Conservation (phyloP, 2,888 invertebrate species). For the Serrognathus titanus region DNA sequence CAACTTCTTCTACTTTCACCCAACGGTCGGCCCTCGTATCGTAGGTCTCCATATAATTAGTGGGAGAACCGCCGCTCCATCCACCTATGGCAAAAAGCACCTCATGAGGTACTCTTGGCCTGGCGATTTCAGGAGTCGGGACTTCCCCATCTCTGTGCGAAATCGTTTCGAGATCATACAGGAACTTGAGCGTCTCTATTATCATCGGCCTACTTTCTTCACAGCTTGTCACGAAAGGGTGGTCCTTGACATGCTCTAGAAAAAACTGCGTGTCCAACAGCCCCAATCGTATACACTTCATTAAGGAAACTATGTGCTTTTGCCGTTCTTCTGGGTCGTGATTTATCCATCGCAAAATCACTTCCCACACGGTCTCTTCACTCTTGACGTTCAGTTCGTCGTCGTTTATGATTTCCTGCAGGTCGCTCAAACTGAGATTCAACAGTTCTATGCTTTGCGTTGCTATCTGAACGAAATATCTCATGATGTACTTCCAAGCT, state of each 20-base stretch:
- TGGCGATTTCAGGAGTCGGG: conserved; percentile 78
- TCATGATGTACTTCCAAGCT: conserved; percentile 57
- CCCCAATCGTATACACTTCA: conserved; percentile 75
- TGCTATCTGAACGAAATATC: conserved; percentile 72
- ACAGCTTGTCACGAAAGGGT: conserved; percentile 78
- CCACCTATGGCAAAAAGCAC: conserved; percentile 74
- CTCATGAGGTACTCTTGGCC: conserved; percentile 83
- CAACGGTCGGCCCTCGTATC: conserved; percentile 87
- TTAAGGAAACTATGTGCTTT: conserved; percentile 70
- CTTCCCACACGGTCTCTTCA: conserved; percentile 85
- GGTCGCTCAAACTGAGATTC: conserved; percentile 66
- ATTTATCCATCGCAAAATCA: conserved; percentile 84
- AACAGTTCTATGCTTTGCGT: conserved; percentile 72
- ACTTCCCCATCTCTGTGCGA: conserved; percentile 76
- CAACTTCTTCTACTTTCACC: conserved; percentile 78
- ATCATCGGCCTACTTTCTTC: conserved; percentile 84
- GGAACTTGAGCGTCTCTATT: conserved; percentile 85
- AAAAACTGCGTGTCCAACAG: conserved; percentile 87
- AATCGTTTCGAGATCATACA: conserved; percentile 90
- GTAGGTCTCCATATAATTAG: conserved; percentile 80
- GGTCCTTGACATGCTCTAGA: conserved; percentile 84
- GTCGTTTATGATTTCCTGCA: conserved; percentile 72
- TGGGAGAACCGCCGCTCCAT: conserved; percentile 74
- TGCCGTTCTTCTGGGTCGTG: conserved; percentile 69
- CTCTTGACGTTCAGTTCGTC: conserved; percentile 85